Base-by-base conservation (phyloP, 2,888 invertebrate genomes). In the Conistra vaccinii region DNA sequence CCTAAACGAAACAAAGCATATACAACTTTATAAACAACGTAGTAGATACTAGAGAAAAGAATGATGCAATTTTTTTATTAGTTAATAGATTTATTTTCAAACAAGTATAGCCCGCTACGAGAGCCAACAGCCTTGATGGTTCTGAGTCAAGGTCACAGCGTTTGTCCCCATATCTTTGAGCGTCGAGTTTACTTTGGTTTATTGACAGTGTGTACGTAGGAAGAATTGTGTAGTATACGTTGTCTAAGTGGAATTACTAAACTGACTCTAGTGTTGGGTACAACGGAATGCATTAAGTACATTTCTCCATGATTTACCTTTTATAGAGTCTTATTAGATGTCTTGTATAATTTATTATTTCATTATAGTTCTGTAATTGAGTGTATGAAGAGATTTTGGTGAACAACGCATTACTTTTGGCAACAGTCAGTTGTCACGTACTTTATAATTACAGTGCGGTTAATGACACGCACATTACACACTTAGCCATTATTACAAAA, bases 61-160 rank as follows among this genome's bases (percentile, higher is more conserved):
- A 65, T 87, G 81, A 83, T 80, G 85, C 85, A 86, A 89, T 84
- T 80, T 82, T 78, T 77, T 78, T 80, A 32, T n/a, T 66, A 55
- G 29, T 87, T 87, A 80, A 81, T 85, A 86, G 83, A 85, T 86
- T 86, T 89, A 84, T 89, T 84, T 83, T 85, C 84, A 85, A 81
- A 85, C 80, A 73, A 81, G 81, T 81, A 83, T 78, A 83, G 85
- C 65, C 60, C 61, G 69, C 76, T 69, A 58, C 71, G 76, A 78
- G 81, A 85, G 82, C 78, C 84, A 85, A 88, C 86, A 91, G 86
- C 92, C 91, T 92, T 91, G 91, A 68, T 89, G 87, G 86, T 87
- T 85, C 83, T 88, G 85, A 94, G 94, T 94, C 93, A 94, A 94
- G 94, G 94, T 90, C 92, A 87, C 74, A 78, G 80, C 85, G 77